Percentiles rank a stretch among this genome's conserved stretches.
Evolutionary conservation across 2,797 vertebrate species (phyloP).

Genomic region (Lepidocolaptes lacrymiger): DNA sequence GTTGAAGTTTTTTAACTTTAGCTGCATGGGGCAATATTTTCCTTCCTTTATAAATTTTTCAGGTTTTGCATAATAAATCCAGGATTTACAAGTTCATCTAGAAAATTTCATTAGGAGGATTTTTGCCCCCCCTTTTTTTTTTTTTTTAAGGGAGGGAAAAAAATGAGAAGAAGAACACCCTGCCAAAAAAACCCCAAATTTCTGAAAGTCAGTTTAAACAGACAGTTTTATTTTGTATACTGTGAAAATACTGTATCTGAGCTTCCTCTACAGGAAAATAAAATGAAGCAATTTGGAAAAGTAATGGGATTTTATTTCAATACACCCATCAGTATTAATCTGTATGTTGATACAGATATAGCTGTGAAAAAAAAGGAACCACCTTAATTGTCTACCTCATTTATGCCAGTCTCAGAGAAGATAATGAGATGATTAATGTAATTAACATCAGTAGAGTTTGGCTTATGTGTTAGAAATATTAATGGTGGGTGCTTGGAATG

Average conservation of each 20-base stretch:
- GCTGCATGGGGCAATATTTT: neutral
- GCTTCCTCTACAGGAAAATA: neutral
- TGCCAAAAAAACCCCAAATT: neutral
- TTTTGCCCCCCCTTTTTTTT: neutral
- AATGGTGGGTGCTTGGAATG: neutral
- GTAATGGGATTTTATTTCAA: neutral
- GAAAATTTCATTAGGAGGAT: neutral
- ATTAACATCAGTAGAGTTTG: neutral
- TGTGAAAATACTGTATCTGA: neutral
- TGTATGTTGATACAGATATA: neutral
- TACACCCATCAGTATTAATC: neutral
- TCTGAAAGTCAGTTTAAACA: neutral
- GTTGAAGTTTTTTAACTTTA: neutral
- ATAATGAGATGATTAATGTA: slow-evolving; percentile 24
- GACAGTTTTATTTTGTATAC: neutral
- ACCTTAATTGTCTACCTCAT: neutral
- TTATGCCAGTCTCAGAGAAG: neutral
- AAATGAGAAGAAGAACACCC: accelerated
- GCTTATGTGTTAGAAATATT: slow-evolving; percentile 1
- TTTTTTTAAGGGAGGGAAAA: neutral
- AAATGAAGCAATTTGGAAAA: neutral
- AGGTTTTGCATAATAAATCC: neutral
- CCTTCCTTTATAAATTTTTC: neutral
- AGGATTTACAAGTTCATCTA: neutral
- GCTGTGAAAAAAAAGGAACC: neutral